Conservation (phyloP, 2,113 vertebrate genomes). For the Rhea americana region DNA sequence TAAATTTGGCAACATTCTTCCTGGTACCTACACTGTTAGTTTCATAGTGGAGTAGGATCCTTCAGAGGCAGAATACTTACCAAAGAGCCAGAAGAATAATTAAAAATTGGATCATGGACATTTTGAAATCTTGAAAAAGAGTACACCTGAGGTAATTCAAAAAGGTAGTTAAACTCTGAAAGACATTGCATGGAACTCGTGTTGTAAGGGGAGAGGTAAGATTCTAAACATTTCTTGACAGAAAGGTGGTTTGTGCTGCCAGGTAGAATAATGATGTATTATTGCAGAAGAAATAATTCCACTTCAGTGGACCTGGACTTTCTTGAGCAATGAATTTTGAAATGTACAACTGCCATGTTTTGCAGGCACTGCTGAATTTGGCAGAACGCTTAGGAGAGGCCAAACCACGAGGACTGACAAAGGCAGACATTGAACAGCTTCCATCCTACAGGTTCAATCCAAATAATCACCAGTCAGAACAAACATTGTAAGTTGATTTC, state of each 20-base stretch:
- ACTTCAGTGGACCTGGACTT: neutral
- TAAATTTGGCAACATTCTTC: neutral
- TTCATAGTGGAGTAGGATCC: neutral
- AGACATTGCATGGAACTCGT: neutral
- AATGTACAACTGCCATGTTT: neutral
- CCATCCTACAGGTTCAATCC: constrained; percentile 97
- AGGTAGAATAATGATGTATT: neutral
- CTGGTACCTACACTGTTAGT: neutral
- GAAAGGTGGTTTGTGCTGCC: neutral
- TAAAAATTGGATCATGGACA: neutral
- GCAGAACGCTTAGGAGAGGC: constrained; percentile 96
- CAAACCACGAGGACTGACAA: constrained; percentile 93
- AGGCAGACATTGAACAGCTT: constrained; percentile 97
- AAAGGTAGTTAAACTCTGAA: neutral
- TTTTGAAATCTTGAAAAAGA: neutral
- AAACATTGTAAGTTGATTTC: constrained; percentile 88
- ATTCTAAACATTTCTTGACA: neutral
- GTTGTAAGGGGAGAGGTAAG: neutral
- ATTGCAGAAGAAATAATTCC: neutral
- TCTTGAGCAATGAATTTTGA: neutral
- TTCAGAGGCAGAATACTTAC: neutral
- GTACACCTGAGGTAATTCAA: neutral
- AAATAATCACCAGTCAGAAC: constrained; percentile 97
- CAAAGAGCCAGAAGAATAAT: neutral
- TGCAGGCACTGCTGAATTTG: constrained; percentile 92